phyloP scores from a whole-genome alignment of 1,140 invertebrate species.

The Panagrolaimus sp. region DNA sequence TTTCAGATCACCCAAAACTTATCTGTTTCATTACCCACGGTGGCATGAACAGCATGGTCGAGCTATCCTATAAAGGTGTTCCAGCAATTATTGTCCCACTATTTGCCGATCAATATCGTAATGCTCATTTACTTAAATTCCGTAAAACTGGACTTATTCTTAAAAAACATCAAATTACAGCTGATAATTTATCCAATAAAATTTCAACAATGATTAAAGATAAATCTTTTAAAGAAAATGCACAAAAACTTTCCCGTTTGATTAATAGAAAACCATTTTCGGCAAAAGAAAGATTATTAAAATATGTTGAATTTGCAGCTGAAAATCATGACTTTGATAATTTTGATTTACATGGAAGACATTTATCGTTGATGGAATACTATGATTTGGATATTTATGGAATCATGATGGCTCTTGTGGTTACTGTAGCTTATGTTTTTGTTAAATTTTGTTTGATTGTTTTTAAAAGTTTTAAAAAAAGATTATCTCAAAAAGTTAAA shows the following conservation, averaged over 20 bases:
- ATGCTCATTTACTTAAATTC: not conserved
- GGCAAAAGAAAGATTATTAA: not conserved
- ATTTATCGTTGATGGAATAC: not conserved
- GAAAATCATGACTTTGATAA: not conserved
- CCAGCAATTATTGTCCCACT: not conserved
- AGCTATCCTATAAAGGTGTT: not conserved
- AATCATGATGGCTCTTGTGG: not conserved
- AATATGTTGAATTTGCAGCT: not conserved
- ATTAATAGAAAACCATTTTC: not conserved
- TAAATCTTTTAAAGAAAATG: not conserved
- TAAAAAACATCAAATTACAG: not conserved
- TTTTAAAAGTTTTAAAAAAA: not conserved
- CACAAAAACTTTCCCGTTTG: not conserved
- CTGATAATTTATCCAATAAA: not conserved
- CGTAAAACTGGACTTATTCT: not conserved
- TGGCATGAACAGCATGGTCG: not conserved
- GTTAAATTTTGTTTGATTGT: not conserved
- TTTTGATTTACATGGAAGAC: not conserved
- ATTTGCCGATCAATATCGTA: not conserved
- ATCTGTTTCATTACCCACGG: not conserved
- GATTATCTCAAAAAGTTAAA: no score
- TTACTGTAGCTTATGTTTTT: not conserved
- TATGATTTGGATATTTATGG: conserved; percentile 5
- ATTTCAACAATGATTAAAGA: not conserved
- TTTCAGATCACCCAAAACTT: not conserved